phyloP scores from a whole-genome alignment of 2,888 invertebrate genomes.

The Campopleginae sp. region DNA sequence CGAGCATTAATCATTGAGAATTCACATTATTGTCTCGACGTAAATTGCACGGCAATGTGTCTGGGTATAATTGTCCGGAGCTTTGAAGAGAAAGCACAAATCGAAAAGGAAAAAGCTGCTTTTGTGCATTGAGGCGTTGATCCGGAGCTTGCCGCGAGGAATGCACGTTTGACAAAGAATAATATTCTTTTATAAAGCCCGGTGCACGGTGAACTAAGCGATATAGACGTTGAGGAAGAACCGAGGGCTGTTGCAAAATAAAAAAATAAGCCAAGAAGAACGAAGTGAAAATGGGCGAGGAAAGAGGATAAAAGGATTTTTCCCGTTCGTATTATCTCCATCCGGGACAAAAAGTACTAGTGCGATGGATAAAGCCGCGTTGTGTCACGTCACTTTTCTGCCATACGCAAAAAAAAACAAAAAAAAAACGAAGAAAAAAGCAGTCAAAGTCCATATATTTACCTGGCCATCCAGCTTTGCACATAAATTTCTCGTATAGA shows the following conservation, averaged over 20 bases:
- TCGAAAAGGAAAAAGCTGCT: conserved; percentile 25
- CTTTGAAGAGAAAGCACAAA: not conserved
- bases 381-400: conserved; percentile 54
- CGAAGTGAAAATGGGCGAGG: conserved; percentile 36
- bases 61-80: conserved; percentile 1
- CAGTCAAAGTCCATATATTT: conserved; percentile 59
- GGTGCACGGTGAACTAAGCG: conserved; percentile 18
- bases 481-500: conserved; percentile 45
- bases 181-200: conserved; percentile 39
- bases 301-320: conserved; percentile 64
- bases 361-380: conserved; percentile 61
- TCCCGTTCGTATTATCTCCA: conserved; percentile 60
- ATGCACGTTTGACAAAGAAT: conserved; percentile 52
- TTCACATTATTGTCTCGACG: not conserved
- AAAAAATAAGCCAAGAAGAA: conserved; percentile 35
- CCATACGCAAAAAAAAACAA: conserved; percentile 30
- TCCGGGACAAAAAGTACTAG: conserved; percentile 59
- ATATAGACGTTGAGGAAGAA: conserved; percentile 15
- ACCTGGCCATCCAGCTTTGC: conserved; percentile 30
- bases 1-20: not conserved
- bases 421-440: conserved; percentile 18
- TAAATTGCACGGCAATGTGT: not conserved
- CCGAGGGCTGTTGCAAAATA: conserved; percentile 26
- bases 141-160: not conserved
- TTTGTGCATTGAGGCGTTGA: conserved; percentile 19